Base-by-base conservation (phyloP, 1,140 invertebrate species). In the Drosophila ironensis region DNA sequence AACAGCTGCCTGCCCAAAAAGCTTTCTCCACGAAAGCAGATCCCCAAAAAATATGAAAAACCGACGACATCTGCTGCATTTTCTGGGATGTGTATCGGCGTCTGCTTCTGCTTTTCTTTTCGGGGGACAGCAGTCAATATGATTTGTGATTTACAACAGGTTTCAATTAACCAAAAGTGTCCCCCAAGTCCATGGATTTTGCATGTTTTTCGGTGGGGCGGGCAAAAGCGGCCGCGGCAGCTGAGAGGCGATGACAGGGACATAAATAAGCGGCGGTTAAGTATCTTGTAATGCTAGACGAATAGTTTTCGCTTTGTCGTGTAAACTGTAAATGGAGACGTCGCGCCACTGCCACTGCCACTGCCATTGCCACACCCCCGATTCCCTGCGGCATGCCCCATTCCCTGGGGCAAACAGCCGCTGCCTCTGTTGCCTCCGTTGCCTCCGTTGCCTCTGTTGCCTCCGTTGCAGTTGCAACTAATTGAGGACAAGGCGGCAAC, bases 121-220 rank as follows among this genome's bases (percentile, higher is more conserved):
- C 4, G 25, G 0, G n/a, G 12, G 24, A n/a, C 30, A 12, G 30
- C 12, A 38, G 60, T 64, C 60, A 63, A 64, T 64, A 64, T 64
- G 60, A 64, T 64, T 64, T 64, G 60, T 64, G 60, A 64, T 64
- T 64, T 64, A 64, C 60, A 64, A 64, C 60, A 64, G 60, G 60
- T 64, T 64, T 64, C 60, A 64, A 64, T 64, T 64, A 64, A 64
- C 60, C 56, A 63, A 64, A 64, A 63, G 8, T 17, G 28, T 20
- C 54, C 41, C 41, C 30, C 12, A 60, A 19, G 17, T 35, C 17
- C n/a, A 63, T n/a, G n/a, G n/a, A 64, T 64, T 64, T 64, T 40
- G 60, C 60, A 64, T 54, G 25, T 44, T 63, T 37, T 12, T 17
- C n/a, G 14, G 14, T 7, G 33, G 20, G 8, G 5, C 6, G 27